Conservation (phyloP, 2,888 invertebrate species). For the Lepas anatifera region DNA sequence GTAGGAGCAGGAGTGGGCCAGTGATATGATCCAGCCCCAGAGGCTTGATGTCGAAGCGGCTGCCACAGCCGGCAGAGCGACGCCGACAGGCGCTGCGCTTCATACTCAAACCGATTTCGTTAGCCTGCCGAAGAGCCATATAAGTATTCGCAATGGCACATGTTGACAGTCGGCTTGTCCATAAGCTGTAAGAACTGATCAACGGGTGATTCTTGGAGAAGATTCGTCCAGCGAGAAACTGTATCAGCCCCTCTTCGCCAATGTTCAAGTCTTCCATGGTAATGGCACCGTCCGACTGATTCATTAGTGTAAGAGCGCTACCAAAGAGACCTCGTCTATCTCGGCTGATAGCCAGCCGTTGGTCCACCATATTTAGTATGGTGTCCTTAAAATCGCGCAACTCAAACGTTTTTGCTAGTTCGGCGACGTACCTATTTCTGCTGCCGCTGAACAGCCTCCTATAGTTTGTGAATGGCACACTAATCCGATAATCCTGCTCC, state of each 20-base stretch:
- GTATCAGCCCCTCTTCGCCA: not conserved
- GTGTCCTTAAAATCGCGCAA: not conserved
- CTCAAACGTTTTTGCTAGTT: not conserved
- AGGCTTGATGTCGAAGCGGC: not conserved
- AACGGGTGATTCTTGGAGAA: not conserved
- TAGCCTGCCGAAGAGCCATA: too few relatives aligned
- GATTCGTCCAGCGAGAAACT: not conserved
- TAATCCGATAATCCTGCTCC: not conserved
- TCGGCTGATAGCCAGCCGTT: not conserved
- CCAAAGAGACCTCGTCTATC: not conserved
- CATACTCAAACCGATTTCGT: not conserved
- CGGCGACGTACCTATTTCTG: not conserved
- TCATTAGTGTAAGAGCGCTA: too few relatives aligned
- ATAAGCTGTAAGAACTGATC: not conserved
- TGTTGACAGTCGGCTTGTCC: too few relatives aligned
- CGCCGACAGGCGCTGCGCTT: not conserved
- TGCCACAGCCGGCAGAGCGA: not conserved
- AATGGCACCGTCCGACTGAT: too few relatives aligned
- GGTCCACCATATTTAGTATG: not conserved
- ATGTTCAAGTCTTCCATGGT: too few relatives aligned
- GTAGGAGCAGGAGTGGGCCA: not conserved
- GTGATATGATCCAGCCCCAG: not conserved
- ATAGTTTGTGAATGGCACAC: not conserved
- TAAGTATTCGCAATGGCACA: too few relatives aligned
- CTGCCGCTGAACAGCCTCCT: too few relatives aligned